Evolutionary conservation across 1,140 invertebrate species (phyloP).

Genomic region (Aphis craccivora): DNA sequence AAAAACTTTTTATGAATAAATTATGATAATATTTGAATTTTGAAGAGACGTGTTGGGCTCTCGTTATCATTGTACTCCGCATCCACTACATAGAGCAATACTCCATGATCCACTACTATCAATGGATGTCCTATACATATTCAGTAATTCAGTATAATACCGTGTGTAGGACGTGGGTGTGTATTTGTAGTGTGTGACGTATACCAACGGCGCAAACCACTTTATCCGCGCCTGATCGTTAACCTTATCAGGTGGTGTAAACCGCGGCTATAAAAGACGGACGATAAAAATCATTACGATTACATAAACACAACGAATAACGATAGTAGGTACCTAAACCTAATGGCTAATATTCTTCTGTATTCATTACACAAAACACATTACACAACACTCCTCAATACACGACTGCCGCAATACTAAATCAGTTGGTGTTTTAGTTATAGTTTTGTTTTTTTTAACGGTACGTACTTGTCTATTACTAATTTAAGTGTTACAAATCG

Average conservation of each 20-base stretch:
- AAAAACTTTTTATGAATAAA: no score
- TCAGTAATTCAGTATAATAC: no score
- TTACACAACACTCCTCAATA: background rate
- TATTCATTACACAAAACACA: background rate
- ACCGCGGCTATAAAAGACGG: background rate
- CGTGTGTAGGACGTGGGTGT: background rate
- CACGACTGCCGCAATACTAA: background rate
- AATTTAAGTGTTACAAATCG: background rate
- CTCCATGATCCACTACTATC: no score
- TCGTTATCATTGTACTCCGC: no score
- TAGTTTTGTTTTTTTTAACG: background rate
- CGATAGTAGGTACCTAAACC: background rate
- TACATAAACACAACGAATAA: background rate
- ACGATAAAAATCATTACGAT: constrained; percentile 1
- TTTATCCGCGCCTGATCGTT: constrained; percentile 34
- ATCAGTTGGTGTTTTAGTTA: background rate
- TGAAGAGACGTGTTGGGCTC: no score
- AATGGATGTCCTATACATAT: no score
- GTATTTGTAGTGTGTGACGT: background rate
- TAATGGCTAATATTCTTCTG: no score
- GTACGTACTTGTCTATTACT: background rate
- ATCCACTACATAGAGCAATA: no score
- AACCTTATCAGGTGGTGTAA: constrained; percentile 9
- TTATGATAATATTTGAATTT: no score
- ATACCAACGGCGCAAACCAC: background rate